Evolutionary conservation across 2,888 invertebrate species (phyloP), one percentile per base, ranked within the genome.

Genomic region (Himalopsyche tibetana): DNA sequence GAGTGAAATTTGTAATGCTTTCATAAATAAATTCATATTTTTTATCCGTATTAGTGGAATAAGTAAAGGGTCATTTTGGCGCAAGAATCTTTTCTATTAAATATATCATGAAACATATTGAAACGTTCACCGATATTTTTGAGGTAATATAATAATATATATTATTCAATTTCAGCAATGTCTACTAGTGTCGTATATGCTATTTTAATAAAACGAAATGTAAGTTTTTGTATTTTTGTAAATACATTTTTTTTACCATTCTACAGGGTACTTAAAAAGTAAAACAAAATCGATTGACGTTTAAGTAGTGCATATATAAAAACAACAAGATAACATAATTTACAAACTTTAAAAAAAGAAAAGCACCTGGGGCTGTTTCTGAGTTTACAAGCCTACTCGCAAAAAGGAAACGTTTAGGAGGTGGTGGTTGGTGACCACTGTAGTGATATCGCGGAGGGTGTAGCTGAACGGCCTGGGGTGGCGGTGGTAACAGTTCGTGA

Each of bases 361-460:
- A 63, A 51, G 0, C 28, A 42, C 42, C 81, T 81, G 4, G 81
- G 1, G 17, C 28, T 81, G 81, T 51, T 12, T 38, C 40, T 36
- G 80, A 36, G 42, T 6, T 55, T 51, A 40, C 5, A 36, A 51
- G 82, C 51, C 17, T 82, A 82, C 88, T 86, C 85, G 88, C 28
- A n/a, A 87, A 6, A 12, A 85, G 55, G 56, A 85, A 86, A 15
- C 86, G 63, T 63, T 84, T 88, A 45, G 85, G 86, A 40, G 80
- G 85, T 38, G 88, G 88, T 36, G 82, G 83, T 28, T 88, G 88
- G 42, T 83, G 84, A 8, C 79, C 83, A 4, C 55, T 63, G 36
- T 69, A 51, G 36, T 86, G 86, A 42, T 80, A 82, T 19, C 38
- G 80, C 12, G 83, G 56, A 12, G 17, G 84, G 3, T 69, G 56